These are phyloP conservation scores for Drosophila bifasciata DNA, from an alignment of 1,140 invertebrate species.

Conservation along the genomic window DNA sequence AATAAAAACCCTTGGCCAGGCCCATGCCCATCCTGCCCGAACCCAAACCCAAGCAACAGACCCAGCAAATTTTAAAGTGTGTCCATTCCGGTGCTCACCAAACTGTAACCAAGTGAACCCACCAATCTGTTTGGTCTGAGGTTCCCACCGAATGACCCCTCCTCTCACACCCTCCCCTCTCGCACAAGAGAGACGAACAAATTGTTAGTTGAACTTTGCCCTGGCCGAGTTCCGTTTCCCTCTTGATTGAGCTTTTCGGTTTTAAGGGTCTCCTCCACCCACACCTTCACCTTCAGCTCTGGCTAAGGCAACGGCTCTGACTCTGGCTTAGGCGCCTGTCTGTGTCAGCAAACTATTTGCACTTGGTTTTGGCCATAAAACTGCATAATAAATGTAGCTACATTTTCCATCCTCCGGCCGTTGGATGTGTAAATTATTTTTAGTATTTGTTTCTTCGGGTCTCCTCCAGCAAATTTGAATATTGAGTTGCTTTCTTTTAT, in stretches of 20 bases:
- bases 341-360: constrained; percentile 73
- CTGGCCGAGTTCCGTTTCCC: constrained; percentile 30
- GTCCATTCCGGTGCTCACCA: constrained; percentile 36
- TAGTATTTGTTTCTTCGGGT: constrained; percentile 38
- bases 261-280: constrained; percentile 34
- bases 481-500: constrained; percentile 3
- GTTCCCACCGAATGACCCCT: constrained; percentile 59
- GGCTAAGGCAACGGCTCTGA: too few relatives aligned
- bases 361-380: constrained; percentile 77
- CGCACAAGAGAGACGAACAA: constrained; percentile 47
- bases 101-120: constrained; percentile 55
- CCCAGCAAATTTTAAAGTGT: constrained; percentile 71
- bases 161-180: too few relatives aligned
- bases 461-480: constrained; percentile 17
- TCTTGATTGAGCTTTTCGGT: constrained; percentile 76
- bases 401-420: constrained; percentile 37
- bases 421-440: constrained; percentile 64
- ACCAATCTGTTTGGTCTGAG: constrained; percentile 18
- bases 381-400: constrained; percentile 72
- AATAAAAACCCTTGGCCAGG: constrained; percentile 75
- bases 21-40: background rate
- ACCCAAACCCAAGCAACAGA: constrained; percentile 2
- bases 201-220: constrained; percentile 68
- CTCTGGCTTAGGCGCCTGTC: constrained; percentile 6
- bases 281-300: background rate